Evolutionary conservation across 2,888 invertebrate genomes (phyloP).

Genomic region (Pheosia gnoma): DNA sequence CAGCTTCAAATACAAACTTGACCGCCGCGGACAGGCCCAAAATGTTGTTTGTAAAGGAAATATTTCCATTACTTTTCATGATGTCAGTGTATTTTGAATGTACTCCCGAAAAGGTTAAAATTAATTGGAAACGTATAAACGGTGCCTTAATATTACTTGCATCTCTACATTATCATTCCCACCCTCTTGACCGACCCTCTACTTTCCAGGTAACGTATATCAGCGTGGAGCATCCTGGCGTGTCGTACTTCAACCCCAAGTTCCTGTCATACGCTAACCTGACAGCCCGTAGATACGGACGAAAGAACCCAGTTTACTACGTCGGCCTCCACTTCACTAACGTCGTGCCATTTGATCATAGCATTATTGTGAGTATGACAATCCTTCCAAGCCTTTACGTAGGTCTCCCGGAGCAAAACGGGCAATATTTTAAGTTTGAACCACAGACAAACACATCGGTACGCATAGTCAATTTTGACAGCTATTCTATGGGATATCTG

Average conservation of each 20-base stretch:
- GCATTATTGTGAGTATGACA: slow-evolving; percentile 30
- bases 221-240: slow-evolving; percentile 42
- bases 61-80: neutral
- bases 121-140: neutral
- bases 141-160: too few species aligned
- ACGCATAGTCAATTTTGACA: too few species aligned
- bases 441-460: too few species aligned
- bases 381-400: neutral
- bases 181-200: too few species aligned
- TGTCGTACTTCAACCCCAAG: slow-evolving; percentile 33
- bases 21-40: neutral
- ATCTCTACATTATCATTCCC: too few species aligned
- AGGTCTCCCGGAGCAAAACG: too few species aligned
- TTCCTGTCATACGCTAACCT: slow-evolving; percentile 34
- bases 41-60: neutral
- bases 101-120: neutral
- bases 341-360: slow-evolving; percentile 16
- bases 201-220: slow-evolving; percentile 33
- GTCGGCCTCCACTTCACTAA: slow-evolving; percentile 28
- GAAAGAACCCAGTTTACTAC: slow-evolving; percentile 47
- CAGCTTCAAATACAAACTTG: neutral
- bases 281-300: slow-evolving; percentile 38
- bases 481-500: too few species aligned
- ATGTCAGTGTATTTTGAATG: neutral
- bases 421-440: too few species aligned